Evolutionary conservation across 92 coral and sea anemone genomes (phyloP).

Genomic region (Siderastrea siderea): DNA sequence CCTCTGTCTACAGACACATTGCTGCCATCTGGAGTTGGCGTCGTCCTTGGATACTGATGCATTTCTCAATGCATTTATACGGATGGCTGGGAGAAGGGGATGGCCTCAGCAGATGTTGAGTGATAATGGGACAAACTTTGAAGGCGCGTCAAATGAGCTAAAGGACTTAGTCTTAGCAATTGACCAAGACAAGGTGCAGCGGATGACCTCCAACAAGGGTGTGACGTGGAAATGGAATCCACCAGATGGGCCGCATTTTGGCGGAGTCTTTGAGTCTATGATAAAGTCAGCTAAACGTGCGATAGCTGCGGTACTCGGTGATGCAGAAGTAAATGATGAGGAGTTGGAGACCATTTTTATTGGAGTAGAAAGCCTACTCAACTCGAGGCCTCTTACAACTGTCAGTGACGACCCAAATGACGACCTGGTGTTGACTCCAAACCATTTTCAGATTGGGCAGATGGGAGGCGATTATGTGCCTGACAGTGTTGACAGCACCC

Average conservation of each 20-base stretch:
- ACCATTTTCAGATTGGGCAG: slow-evolving; percentile 71
- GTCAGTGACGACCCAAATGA: slow-evolving; percentile 68
- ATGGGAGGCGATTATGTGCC: slow-evolving; percentile 48
- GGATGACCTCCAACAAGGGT: slow-evolving; percentile 12
- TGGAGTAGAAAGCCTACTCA: slow-evolving; percentile 64
- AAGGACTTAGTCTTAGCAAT: too few relatives aligned
- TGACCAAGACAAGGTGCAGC: slow-evolving; percentile 15
- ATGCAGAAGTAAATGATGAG: slow-evolving; percentile 73
- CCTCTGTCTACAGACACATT: slow-evolving; percentile 59
- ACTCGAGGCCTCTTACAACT: slow-evolving; percentile 61
- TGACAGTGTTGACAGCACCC: slow-evolving; percentile 29
- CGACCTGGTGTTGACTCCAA: slow-evolving; percentile 68
- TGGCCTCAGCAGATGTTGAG: slow-evolving; percentile 62
- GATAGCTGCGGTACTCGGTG: slow-evolving; percentile 57
- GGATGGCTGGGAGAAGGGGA: slow-evolving; percentile 57
- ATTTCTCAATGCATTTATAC: slow-evolving; percentile 54
- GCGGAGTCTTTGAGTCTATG: slow-evolving; percentile 73
- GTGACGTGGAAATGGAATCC: slow-evolving; percentile 74
- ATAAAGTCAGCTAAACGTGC: slow-evolving; percentile 76
- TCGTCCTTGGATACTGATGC: slow-evolving; percentile 59
- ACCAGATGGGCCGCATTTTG: slow-evolving; percentile 76
- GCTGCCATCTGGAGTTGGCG: slow-evolving; percentile 68
- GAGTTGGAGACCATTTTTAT: slow-evolving; percentile 52
- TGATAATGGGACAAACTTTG: slow-evolving; percentile 53
- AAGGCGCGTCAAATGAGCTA: too few relatives aligned